Evolutionary conservation across 2,113 vertebrate species (phyloP).

Genomic region (Oreochromis tanganicae): DNA sequence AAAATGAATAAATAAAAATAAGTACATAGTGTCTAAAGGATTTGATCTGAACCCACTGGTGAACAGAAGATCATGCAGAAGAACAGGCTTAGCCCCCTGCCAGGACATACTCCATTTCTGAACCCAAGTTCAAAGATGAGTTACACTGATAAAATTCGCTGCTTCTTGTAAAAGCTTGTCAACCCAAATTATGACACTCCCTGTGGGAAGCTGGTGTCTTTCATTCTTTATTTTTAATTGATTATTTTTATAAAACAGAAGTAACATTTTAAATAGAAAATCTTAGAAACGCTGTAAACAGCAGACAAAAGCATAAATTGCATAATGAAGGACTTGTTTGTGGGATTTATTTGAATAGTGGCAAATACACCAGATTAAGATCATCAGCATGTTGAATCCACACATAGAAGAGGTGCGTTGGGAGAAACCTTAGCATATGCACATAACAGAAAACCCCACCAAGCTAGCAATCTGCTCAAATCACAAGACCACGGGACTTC

Average conservation of each 20-base stretch:
- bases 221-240: neutral
- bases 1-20: neutral
- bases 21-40: neutral
- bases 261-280: neutral
- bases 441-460: neutral
- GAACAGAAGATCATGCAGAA: slow-evolving; percentile 1
- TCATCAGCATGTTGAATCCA: neutral
- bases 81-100: neutral
- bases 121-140: slow-evolving; percentile 2
- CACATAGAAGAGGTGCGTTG: neutral
- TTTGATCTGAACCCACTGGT: slow-evolving; percentile 9
- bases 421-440: neutral
- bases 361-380: neutral
- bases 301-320: neutral
- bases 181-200: neutral
- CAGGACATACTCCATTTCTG: neutral
- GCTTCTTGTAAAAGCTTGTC: slow-evolving; percentile 4
- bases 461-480: neutral
- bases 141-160: slow-evolving; percentile 4
- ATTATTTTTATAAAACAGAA: neutral
- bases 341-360: neutral
- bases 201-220: neutral
- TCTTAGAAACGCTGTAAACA: neutral
- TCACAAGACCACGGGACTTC: neutral
- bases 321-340: neutral